Percentiles rank a stretch among this genome's conserved stretches.
Evolutionary conservation across 2,888 invertebrate genomes (phyloP).

Genomic region (Ganaspis brasiliensis): DNA sequence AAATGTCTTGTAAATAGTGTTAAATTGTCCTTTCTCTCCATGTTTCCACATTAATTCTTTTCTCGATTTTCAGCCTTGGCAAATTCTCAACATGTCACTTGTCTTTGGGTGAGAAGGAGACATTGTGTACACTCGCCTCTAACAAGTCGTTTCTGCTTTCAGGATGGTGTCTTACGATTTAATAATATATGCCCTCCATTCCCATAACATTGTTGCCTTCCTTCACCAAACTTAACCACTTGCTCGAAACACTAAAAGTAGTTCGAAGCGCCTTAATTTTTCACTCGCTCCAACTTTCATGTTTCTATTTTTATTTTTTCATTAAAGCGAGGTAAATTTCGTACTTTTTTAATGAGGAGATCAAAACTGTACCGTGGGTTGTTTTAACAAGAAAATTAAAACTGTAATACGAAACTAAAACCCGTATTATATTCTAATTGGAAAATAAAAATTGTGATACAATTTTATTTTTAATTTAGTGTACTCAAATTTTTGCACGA

Average conservation of each 20-base stretch:
- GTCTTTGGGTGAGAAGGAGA: constrained; percentile 30
- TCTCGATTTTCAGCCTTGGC: constrained; percentile 57
- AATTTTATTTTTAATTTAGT: too few species aligned
- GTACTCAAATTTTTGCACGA: too few species aligned
- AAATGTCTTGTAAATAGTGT: constrained; percentile 43
- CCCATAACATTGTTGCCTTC: constrained; percentile 2
- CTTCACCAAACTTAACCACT: constrained; percentile 7
- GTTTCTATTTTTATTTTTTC: too few species aligned
- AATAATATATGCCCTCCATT: constrained; percentile 21
- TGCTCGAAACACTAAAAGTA: neutral
- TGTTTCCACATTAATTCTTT: constrained; percentile 13
- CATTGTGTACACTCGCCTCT: constrained; percentile 22
- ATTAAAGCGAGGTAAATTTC: too few species aligned
- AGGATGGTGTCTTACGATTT: constrained; percentile 29
- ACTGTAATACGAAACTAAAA: too few species aligned
- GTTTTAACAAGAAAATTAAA: too few species aligned
- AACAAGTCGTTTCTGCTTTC: constrained; percentile 34
- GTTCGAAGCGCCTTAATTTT: neutral
- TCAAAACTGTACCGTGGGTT: too few species aligned
- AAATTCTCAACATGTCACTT: constrained; percentile 56
- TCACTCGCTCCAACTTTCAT: neutral
- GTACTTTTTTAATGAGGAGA: too few species aligned
- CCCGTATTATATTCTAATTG: too few species aligned
- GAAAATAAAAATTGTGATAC: too few species aligned
- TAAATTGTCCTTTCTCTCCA: constrained; percentile 35